Percentiles rank a stretch among this genome's conserved stretches.
Evolutionary conservation across 1,140 invertebrate genomes (phyloP).

Genomic region (Nymphalis io): DNA sequence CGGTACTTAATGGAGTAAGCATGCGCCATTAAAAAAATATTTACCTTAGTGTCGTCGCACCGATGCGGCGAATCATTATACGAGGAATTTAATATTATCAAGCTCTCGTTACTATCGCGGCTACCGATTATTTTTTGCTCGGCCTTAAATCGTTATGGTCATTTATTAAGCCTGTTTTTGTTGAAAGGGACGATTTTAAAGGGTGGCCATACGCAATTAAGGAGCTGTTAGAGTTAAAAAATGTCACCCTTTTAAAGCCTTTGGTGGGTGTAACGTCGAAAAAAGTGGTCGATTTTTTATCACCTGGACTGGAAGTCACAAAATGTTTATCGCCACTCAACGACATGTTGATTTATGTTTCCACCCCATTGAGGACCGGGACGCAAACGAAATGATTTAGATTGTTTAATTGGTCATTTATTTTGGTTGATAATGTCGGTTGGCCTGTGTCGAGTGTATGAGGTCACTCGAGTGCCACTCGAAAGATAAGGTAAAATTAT

Average conservation of each 20-base stretch:
- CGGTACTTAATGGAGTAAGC: slow-evolving; percentile 64
- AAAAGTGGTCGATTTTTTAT: slow-evolving; percentile 74
- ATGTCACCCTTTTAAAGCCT: slow-evolving; percentile 73
- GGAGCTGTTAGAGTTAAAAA: slow-evolving; percentile 72
- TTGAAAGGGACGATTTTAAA: slow-evolving; percentile 61
- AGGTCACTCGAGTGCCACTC: slow-evolving; percentile 61
- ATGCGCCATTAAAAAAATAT: slow-evolving; percentile 69
- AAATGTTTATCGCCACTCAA: slow-evolving; percentile 79
- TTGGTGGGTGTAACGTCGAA: slow-evolving; percentile 59
- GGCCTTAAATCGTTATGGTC: slow-evolving; percentile 57
- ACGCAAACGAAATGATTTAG: slow-evolving; percentile 70
- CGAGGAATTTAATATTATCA: slow-evolving; percentile 64
- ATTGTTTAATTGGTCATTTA: slow-evolving; percentile 80
- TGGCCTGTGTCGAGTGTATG: slow-evolving; percentile 52
- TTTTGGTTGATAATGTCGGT: slow-evolving; percentile 72
- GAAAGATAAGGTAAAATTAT: slow-evolving; percentile 48
- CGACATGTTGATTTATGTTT: slow-evolving; percentile 79
- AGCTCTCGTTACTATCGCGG: slow-evolving; percentile 52
- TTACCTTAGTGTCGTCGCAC: slow-evolving; percentile 55
- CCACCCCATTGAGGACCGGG: slow-evolving; percentile 60
- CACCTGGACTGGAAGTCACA: slow-evolving; percentile 77
- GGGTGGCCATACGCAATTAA: slow-evolving; percentile 74
- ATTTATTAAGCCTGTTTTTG: slow-evolving; percentile 74
- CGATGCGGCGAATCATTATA: slow-evolving; percentile 48
- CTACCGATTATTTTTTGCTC: slow-evolving; percentile 62